phyloP scores from a whole-genome alignment of 92 coral and sea anemone species.

The Isaurus tuberculatus region DNA sequence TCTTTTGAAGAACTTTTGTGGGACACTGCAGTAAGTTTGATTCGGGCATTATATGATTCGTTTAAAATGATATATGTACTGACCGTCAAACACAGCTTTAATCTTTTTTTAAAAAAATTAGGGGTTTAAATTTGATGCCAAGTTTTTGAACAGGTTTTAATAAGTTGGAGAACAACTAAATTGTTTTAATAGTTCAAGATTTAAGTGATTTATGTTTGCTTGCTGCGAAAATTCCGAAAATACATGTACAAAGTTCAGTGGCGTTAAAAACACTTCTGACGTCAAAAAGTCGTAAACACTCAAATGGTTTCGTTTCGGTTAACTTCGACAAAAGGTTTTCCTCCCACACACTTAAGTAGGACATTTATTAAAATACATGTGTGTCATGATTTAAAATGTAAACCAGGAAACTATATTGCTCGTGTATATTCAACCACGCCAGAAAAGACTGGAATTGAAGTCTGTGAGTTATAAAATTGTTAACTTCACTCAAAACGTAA shows the following conservation, averaged over 20 bases:
- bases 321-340: background rate
- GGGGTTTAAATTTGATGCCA: no score
- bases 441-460: background rate
- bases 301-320: background rate
- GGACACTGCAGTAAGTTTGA: no score
- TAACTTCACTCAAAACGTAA: background rate
- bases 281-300: background rate
- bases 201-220: background rate
- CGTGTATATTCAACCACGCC: background rate
- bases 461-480: background rate
- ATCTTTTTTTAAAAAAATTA: no score
- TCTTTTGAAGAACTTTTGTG: no score
- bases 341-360: constrained; percentile 1
- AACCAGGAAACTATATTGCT: background rate
- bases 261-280: background rate
- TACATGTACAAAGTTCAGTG: background rate
- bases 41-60: no score
- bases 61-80: no score
- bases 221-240: background rate
- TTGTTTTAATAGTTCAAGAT: background rate
- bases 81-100: no score
- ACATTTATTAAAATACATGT: background rate
- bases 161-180: background rate
- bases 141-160: background rate
- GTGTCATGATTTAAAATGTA: background rate